Conservation (phyloP, 2,797 vertebrate genomes). For the Parambassis ranga region DNA sequence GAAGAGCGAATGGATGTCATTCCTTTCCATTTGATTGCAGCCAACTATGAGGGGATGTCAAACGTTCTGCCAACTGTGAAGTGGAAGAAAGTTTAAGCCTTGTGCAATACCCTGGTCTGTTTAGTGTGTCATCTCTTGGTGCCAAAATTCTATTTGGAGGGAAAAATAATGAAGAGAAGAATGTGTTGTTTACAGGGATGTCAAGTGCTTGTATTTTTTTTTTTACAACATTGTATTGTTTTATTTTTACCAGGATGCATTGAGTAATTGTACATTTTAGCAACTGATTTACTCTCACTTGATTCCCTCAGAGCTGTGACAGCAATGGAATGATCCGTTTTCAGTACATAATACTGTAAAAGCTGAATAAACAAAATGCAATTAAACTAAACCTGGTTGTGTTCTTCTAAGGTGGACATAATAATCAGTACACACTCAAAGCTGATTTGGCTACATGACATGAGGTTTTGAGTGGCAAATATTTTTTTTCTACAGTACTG, state of each 20-base stretch:
- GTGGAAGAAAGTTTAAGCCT: slow-evolving; percentile 21
- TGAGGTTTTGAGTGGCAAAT: too few species aligned
- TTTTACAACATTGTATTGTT: slow-evolving; percentile 71
- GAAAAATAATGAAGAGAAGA: background rate
- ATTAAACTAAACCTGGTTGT: background rate
- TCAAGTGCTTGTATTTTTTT: slow-evolving; percentile 77
- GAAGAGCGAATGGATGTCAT: slow-evolving; percentile 1
- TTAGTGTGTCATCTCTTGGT: slow-evolving; percentile 19
- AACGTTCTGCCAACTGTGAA: slow-evolving; percentile 57
- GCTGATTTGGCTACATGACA: too few species aligned
- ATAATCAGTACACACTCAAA: too few species aligned
- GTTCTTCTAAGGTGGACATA: background rate
- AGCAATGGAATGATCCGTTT: slow-evolving; percentile 62
- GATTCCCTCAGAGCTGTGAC: slow-evolving; percentile 61
- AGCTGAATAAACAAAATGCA: slow-evolving; percentile 60
- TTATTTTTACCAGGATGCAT: slow-evolving; percentile 62
- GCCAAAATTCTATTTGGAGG: slow-evolving; percentile 39
- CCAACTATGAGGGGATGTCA: slow-evolving; percentile 21
- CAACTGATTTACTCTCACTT: slow-evolving; percentile 48
- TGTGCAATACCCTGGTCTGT: slow-evolving; percentile 30
- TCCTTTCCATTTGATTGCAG: slow-evolving; percentile 11
- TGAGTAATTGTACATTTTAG: slow-evolving; percentile 58
- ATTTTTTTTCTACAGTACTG: too few species aligned
- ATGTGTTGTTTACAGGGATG: slow-evolving; percentile 67
- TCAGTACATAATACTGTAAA: slow-evolving; percentile 63